A percentile compares a stretch with the other conserved stretches of the same genome.
These are phyloP conservation scores for Dromococcyx pavoninus DNA, from an alignment of 2,797 vertebrate genomes.

Conservation along the genomic window DNA sequence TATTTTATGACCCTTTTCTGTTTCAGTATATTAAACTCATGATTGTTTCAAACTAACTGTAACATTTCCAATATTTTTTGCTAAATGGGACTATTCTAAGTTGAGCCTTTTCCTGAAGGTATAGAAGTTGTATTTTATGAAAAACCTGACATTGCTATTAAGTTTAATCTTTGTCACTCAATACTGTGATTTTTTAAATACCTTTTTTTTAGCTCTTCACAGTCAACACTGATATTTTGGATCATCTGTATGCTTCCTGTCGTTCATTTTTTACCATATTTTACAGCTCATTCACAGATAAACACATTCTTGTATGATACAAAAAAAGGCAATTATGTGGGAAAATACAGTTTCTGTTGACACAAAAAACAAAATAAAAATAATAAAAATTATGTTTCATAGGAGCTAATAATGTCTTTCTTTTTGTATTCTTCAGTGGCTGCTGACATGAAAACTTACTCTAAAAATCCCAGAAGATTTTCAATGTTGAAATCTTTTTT, in stretches of 20 bases:
- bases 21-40: neutral
- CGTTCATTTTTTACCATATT: neutral
- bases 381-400: neutral
- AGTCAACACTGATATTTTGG: neutral
- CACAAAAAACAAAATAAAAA: neutral
- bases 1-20: rapidly evolving
- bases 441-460: neutral
- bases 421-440: neutral
- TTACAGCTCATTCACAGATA: neutral
- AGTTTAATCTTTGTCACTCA: neutral
- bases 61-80: neutral
- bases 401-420: neutral
- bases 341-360: neutral
- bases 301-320: neutral
- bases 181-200: neutral
- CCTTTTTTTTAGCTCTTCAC: neutral
- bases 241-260: neutral
- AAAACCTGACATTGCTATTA: neutral
- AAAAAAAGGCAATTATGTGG: neutral
- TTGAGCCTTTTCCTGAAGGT: neutral
- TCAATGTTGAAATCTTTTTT: neutral
- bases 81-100: neutral
- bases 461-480: neutral
- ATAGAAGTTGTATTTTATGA: neutral
- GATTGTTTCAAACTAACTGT: neutral